Evolutionary conservation across 1,140 invertebrate genomes (phyloP).

Genomic region (Tetramorium alpestre): DNA sequence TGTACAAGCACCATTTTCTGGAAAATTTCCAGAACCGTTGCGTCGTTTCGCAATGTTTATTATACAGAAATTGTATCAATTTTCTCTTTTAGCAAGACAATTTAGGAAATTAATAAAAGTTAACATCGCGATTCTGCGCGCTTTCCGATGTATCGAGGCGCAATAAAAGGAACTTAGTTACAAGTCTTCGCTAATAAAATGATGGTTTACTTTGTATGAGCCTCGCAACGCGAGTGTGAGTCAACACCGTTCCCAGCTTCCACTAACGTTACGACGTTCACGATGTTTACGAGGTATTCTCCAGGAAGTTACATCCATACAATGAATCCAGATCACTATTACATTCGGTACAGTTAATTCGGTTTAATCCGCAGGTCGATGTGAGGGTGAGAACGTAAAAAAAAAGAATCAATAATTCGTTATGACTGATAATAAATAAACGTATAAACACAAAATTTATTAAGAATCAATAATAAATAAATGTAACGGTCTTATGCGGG

Average conservation of each 20-base stretch:
- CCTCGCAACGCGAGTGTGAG: neutral
- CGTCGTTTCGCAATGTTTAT: neutral
- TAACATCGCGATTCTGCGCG: neutral
- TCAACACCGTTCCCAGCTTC: conserved; percentile 7
- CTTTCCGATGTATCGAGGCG: conserved; percentile 27
- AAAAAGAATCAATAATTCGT: neutral
- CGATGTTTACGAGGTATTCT: neutral
- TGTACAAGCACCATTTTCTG: neutral
- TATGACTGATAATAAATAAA: conserved; percentile 44
- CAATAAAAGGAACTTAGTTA: neutral
- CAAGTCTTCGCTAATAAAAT: neutral
- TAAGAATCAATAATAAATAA: conserved; percentile 55
- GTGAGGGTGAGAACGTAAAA: neutral
- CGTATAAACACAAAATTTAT: conserved; percentile 41
- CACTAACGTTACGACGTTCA: neutral
- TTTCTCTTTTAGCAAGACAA: neutral
- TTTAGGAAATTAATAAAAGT: neutral
- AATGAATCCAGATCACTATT: neutral
- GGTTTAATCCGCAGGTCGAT: neutral
- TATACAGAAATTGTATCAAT: neutral
- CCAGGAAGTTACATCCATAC: neutral
- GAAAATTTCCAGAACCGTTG: neutral
- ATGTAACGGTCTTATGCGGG: neutral
- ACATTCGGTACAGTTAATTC: neutral
- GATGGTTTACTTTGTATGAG: neutral